These are phyloP conservation scores for Epizoanthus illoricatus DNA, from an alignment of 92 coral and sea anemone genomes.

Conservation along the genomic window DNA sequence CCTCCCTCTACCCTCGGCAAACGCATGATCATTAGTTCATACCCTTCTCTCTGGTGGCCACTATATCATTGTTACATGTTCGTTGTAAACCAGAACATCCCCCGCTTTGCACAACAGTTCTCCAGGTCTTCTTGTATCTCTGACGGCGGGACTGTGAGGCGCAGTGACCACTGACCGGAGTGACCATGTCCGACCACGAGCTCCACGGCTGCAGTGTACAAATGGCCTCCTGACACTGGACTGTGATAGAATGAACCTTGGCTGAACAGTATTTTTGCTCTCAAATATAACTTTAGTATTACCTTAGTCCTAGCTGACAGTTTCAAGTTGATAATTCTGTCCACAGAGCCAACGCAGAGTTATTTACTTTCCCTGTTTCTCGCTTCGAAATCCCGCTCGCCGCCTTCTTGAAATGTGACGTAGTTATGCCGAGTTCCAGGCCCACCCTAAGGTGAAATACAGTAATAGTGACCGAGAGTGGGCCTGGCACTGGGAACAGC, in stretches of 20 bases:
- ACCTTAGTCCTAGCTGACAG: too few species aligned
- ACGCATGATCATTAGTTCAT: not conserved
- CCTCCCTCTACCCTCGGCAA: not conserved
- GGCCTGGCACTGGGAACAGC: too few species aligned
- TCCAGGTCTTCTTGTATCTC: slow-evolving; percentile 58
- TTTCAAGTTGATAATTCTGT: too few species aligned
- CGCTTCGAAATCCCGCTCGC: too few species aligned
- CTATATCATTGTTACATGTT: slow-evolving; percentile 58
- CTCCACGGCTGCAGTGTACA: slow-evolving; percentile 66
- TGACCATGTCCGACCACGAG: slow-evolving; percentile 55
- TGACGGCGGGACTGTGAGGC: slow-evolving; percentile 64
- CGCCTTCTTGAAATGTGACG: too few species aligned
- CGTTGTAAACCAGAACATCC: slow-evolving; percentile 63
- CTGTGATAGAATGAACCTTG: slow-evolving; percentile 29
- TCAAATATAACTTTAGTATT: too few species aligned
- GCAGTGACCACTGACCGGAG: slow-evolving; percentile 57
- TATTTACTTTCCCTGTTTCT: too few species aligned
- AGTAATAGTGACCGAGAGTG: too few species aligned
- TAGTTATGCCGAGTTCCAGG: too few species aligned
- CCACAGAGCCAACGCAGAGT: too few species aligned
- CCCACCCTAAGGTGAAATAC: too few species aligned
- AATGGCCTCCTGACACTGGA: slow-evolving; percentile 61
- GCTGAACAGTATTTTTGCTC: too few species aligned
- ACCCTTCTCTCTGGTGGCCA: slow-evolving; percentile 61
- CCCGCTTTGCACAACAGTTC: slow-evolving; percentile 40